phyloP scores from a whole-genome alignment of 2,797 vertebrate species.

The Mycteria americana region DNA sequence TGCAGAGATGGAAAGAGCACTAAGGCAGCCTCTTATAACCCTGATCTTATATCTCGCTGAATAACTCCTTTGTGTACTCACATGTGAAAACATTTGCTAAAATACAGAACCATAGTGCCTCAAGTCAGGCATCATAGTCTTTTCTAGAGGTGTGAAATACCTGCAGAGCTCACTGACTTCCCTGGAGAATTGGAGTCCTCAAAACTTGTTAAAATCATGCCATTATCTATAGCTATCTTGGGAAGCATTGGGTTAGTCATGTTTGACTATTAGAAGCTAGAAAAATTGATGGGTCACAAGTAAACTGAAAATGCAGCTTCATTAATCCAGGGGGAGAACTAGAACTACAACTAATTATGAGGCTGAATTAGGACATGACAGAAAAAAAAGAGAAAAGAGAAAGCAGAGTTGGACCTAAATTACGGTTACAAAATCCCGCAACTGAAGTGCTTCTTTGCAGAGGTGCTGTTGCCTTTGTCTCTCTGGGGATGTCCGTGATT shows the following conservation, averaged over 20 bases:
- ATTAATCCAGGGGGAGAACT: neutral
- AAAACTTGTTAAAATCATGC: neutral
- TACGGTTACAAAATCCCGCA: neutral
- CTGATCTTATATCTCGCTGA: neutral
- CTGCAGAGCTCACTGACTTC: neutral
- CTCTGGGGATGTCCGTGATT: neutral
- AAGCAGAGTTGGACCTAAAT: neutral
- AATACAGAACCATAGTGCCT: neutral
- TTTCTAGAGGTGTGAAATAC: neutral
- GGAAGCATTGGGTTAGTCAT: neutral
- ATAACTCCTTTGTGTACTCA: neutral
- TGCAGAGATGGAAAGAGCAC: neutral
- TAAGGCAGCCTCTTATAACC: neutral
- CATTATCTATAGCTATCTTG: neutral
- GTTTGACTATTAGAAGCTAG: neutral
- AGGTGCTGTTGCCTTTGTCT: neutral
- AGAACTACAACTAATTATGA: neutral
- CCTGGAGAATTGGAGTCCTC: neutral
- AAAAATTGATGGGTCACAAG: neutral
- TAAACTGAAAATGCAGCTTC: neutral
- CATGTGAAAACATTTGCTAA: neutral
- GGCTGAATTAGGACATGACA: neutral
- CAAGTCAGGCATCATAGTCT: neutral
- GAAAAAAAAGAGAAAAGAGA: neutral
- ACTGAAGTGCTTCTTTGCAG: neutral